Percentiles rank a stretch among this genome's conserved stretches.
Evolutionary conservation across 2,888 invertebrate genomes (phyloP).

Genomic region (Zygaena filipendulae): DNA sequence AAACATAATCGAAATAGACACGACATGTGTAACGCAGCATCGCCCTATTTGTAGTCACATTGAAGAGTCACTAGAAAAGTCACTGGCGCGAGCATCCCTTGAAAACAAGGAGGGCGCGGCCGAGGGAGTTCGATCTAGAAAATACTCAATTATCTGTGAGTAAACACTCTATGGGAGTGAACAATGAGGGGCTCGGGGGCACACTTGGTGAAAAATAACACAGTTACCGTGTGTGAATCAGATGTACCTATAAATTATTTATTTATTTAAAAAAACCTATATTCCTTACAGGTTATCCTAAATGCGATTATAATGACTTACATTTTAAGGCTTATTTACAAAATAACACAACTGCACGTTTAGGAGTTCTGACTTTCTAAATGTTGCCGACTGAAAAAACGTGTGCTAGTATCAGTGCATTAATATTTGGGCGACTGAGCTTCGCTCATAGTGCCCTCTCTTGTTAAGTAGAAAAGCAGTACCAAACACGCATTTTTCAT

Average conservation of each 20-base stretch:
- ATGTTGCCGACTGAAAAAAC: no score
- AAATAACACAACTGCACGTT: not conserved
- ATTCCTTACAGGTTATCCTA: no score
- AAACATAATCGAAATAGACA: conserved; percentile 23
- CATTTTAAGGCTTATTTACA: not conserved
- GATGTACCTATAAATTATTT: no score
- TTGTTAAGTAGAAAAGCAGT: no score
- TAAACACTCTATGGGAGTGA: conserved; percentile 36
- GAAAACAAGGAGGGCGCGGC: conserved; percentile 36
- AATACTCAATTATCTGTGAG: conserved; percentile 45
- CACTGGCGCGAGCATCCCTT: conserved; percentile 35
- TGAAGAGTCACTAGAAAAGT: conserved; percentile 34
- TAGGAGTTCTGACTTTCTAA: no score
- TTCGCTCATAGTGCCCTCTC: no score
- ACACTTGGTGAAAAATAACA: conserved; percentile 17
- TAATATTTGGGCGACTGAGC: no score
- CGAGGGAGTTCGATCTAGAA: conserved; percentile 26
- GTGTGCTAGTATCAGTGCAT: no score
- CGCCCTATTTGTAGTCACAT: not conserved
- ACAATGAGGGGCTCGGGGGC: conserved; percentile 24
- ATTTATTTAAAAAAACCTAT: no score
- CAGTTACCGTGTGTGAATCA: not conserved
- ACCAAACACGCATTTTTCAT: no score
- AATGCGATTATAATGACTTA: not conserved
- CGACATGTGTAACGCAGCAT: conserved; percentile 36